Evolutionary conservation across 2,113 vertebrate species (phyloP), one percentile per base, ranked within the genome.

Genomic region (Harpagus bidentatus): DNA sequence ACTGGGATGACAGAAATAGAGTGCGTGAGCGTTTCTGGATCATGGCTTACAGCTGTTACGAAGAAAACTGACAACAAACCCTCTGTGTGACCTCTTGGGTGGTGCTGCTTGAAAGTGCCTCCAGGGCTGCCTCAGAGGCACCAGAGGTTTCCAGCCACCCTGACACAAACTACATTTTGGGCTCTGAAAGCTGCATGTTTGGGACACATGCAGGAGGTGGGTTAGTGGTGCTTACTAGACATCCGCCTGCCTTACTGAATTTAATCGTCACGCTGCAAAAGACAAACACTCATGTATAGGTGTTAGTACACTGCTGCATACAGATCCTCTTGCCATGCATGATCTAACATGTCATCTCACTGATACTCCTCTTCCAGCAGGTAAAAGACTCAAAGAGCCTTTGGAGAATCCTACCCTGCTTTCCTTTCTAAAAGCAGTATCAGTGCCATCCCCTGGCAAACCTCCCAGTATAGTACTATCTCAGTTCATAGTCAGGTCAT

Each of bases 311-410:
- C 31, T 76, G 42, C 31, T 62, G 23, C 34, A 22, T 42, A 36
- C 11, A 34, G 22, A 77, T 31, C 1, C 25, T n/a, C 61, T 81
- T 47, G 16, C 29, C 0, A 0, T n/a, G 16, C 2, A 0, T 50
- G 40, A 42, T 50, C 16, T 55, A n/a, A 52, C 2, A 3, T 42
- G 23, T 13, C 9, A 19, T 76, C 47, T 71, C 10, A 10, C 42
- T 53, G 45, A 32, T 59, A 16, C 28, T 73, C 9, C 43, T 83
- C 47, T 84, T 67, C 34, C 36, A 36, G 16, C 38, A 62, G 42
- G 28, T 76, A 10, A 22, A 56, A 50, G 40, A 38, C 15, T 77
- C 29, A 17, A n/a, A 53, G 28, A 66, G 22, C 6, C 29, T 78
- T 87, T 50, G n/a, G n/a, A 56, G 31, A 73, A n/a, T 63, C 16